Conservation (phyloP, 2,797 vertebrate species). For the Cercopithecus neglectus region DNA sequence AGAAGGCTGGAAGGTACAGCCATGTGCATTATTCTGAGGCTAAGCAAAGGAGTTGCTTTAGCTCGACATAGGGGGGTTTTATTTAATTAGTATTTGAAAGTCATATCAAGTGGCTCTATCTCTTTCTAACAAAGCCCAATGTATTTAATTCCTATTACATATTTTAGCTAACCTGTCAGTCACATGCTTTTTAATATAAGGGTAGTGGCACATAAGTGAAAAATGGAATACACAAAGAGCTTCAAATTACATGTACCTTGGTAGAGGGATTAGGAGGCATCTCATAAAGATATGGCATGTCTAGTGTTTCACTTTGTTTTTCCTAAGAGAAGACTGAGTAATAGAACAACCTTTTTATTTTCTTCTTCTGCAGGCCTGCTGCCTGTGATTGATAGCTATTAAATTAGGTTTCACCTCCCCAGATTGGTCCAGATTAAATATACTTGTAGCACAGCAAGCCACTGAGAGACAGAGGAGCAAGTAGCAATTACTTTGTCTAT, state of each 20-base stretch:
- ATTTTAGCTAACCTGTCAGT: constrained; percentile 49
- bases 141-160: constrained; percentile 65
- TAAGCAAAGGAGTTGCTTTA: not conserved
- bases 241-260: constrained; percentile 1
- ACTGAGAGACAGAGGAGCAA: constrained; percentile 72
- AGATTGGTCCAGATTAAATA: constrained; percentile 81
- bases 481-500: constrained; percentile 74
- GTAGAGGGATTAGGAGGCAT: not conserved
- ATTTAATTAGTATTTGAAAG: constrained; percentile 52
- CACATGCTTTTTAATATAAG: constrained; percentile 40
- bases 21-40: not conserved
- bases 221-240: not conserved
- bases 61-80: not conserved
- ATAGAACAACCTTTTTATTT: constrained; percentile 50
- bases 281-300: not conserved
- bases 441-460: constrained; percentile 78
- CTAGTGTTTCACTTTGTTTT: constrained; percentile 17
- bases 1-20: not conserved
- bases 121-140: not conserved
- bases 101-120: constrained; percentile 28
- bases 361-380: constrained; percentile 48
- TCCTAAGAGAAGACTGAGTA: constrained; percentile 33
- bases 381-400: constrained; percentile 80
- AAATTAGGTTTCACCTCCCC: constrained; percentile 79
- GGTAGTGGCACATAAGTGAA: not conserved